Evolutionary conservation across 2,797 vertebrate genomes (phyloP).

Genomic region (Gorsachius magnificus): DNA sequence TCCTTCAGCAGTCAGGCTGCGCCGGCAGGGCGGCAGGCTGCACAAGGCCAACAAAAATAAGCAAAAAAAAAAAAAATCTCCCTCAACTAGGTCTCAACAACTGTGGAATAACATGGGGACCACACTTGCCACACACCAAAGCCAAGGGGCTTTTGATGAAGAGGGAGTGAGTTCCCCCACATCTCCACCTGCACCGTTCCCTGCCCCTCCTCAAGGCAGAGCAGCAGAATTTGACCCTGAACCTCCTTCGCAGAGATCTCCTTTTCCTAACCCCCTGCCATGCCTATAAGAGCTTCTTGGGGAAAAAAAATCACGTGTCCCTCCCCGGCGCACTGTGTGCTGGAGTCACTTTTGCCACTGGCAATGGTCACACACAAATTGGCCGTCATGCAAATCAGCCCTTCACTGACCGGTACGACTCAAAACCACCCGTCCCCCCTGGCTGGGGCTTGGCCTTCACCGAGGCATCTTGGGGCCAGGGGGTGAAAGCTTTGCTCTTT

Average conservation of each 20-base stretch:
- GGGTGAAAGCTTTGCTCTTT: not conserved
- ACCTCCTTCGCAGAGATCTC: not conserved
- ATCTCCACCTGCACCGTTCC: not conserved
- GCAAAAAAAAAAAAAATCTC: no score
- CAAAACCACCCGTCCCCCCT: not conserved
- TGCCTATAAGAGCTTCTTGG: not conserved
- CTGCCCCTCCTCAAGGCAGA: not conserved
- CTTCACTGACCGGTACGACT: not conserved
- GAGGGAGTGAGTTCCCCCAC: not conserved
- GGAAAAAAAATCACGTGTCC: not conserved
- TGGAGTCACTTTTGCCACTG: not conserved
- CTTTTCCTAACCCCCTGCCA: fast-evolving
- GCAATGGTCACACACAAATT: not conserved
- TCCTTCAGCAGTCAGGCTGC: not conserved
- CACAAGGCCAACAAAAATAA: not conserved
- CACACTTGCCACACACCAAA: not conserved
- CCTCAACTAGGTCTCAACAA: not conserved
- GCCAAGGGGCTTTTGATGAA: fast-evolving
- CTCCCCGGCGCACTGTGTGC: fast-evolving
- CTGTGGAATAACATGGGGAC: not conserved
- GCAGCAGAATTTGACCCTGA: not conserved
- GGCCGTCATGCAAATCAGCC: not conserved
- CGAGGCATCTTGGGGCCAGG: fast-evolving
- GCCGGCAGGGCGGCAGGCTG: not conserved
- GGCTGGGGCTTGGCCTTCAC: fast-evolving